A percentile compares a stretch with the other conserved stretches of the same genome.
Conservation (phyloP, 2,113 vertebrate species). For the Chiloscyllium plagiosum region DNA sequence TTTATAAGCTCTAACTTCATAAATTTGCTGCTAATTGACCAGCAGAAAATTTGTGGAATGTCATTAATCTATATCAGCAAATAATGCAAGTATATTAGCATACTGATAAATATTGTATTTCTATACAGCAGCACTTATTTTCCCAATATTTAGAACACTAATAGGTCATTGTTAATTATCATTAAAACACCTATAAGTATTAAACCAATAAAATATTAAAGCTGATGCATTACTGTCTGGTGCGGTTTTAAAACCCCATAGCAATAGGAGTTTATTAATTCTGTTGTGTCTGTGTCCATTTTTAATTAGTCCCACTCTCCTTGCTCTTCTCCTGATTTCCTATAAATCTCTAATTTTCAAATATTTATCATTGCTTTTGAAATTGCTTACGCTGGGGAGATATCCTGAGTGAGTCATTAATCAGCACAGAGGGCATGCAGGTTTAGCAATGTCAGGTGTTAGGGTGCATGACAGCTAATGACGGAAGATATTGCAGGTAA, state of each 20-base stretch:
- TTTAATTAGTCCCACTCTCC: background rate
- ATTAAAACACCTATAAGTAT: background rate
- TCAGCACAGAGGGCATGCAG: no score
- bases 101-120: background rate
- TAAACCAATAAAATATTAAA: slow-evolving; percentile 8
- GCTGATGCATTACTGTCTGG: background rate
- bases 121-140: background rate
- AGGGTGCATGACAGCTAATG: no score
- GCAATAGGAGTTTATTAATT: background rate
- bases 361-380: background rate
- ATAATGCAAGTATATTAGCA: background rate
- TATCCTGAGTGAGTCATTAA: no score
- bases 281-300: background rate
- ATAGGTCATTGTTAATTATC: background rate
- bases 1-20: background rate
- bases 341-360: background rate
- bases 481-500: no score
- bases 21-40: background rate
- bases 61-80: background rate
- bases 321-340: background rate
- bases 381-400: no score
- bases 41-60: background rate
- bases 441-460: no score
- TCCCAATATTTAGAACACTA: background rate
- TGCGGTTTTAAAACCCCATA: background rate